These are phyloP conservation scores for Drosophila ogumai DNA, from an alignment of 1,140 invertebrate genomes.

Conservation along the genomic window DNA sequence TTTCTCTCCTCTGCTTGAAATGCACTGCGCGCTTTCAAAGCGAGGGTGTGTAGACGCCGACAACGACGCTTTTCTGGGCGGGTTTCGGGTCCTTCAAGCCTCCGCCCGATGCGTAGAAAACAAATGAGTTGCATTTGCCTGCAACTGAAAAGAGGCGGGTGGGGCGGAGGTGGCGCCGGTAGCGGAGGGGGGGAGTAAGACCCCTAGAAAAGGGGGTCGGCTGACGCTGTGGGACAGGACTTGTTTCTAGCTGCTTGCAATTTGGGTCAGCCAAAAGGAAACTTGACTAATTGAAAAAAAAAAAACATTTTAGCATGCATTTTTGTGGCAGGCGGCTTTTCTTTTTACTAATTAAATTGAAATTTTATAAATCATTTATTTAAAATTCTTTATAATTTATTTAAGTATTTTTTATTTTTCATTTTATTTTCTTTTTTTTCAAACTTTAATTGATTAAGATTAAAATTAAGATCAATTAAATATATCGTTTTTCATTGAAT, in stretches of 20 bases:
- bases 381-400: neutral
- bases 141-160: conserved; percentile 7
- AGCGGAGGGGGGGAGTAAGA: too few relatives aligned
- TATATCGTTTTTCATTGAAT: too few relatives aligned
- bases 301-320: conserved; percentile 8
- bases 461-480: too few relatives aligned
- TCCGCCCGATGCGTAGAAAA: conserved; percentile 53
- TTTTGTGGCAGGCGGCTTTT: neutral
- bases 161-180: neutral
- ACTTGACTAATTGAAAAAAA: conserved; percentile 33
- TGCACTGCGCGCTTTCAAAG: conserved; percentile 61
- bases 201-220: neutral
- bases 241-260: conserved; percentile 37
- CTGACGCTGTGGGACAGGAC: conserved; percentile 43
- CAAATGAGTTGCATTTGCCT: conserved; percentile 47
- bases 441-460: too few relatives aligned
- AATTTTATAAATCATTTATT: neutral
- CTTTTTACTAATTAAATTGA: conserved; percentile 7
- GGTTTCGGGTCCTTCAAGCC: conserved; percentile 35
- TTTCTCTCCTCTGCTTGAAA: conserved; percentile 54
- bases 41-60: conserved; percentile 19
- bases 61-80: conserved; percentile 24
- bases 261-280: conserved; percentile 55
- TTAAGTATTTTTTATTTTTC: neutral
- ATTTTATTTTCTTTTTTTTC: neutral